These are phyloP conservation scores for Turnix velox DNA, from an alignment of 2,113 vertebrate genomes.

Conservation along the genomic window DNA sequence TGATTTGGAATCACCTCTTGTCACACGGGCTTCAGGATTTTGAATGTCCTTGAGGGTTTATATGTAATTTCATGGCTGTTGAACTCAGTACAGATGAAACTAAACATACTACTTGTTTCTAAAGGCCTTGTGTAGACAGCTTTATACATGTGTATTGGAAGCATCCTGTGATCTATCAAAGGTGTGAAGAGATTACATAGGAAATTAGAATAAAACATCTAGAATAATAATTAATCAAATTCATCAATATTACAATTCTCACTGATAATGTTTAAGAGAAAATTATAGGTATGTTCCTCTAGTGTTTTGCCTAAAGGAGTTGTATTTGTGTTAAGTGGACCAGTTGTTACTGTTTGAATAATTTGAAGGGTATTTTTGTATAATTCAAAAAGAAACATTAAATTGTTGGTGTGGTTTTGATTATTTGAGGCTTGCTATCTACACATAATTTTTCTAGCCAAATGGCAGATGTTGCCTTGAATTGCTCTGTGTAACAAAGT, in stretches of 20 bases:
- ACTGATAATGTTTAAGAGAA: background rate
- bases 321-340: conserved; percentile 14
- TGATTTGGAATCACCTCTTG: background rate
- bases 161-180: background rate
- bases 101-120: background rate
- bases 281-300: background rate
- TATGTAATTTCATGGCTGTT: background rate
- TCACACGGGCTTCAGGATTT: background rate
- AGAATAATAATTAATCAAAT: background rate
- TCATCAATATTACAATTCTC: background rate
- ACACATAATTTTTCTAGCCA: background rate
- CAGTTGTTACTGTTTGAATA: conserved; percentile 29
- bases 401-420: background rate
- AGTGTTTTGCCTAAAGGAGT: background rate
- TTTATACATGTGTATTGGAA: background rate
- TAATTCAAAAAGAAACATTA: conserved; percentile 12
- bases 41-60: background rate
- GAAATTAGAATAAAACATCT: conserved; percentile 1
- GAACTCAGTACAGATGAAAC: background rate
- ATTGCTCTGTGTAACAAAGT: background rate
- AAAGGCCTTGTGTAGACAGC: background rate
- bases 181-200: background rate
- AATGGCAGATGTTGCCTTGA: background rate
- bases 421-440: background rate
- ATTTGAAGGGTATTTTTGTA: background rate